Percentiles rank a stretch among this genome's conserved stretches.
Evolutionary conservation across 2,888 invertebrate genomes (phyloP).

Genomic region (Heliconius erato): DNA sequence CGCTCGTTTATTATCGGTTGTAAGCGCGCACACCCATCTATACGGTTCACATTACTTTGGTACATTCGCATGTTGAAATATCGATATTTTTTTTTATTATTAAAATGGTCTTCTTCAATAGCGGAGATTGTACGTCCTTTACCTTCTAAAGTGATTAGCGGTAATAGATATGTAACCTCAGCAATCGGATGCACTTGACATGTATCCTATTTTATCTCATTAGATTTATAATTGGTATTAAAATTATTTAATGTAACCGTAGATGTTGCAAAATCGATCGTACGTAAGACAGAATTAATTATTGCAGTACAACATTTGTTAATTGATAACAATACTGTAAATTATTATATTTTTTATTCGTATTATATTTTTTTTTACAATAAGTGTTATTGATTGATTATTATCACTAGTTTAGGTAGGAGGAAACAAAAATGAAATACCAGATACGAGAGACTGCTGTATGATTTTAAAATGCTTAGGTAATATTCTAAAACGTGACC

Average conservation of each 20-base stretch:
- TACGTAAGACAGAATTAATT: background rate
- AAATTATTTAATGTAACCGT: background rate
- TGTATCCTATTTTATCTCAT: constrained; percentile 4
- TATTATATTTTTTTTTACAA: background rate
- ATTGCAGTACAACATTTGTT: background rate
- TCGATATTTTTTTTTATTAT: constrained; percentile 44
- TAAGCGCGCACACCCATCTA: constrained; percentile 49
- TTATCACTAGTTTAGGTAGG: background rate
- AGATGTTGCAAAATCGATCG: background rate
- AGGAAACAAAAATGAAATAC: too few species aligned
- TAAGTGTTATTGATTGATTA: background rate
- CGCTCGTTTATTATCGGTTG: constrained; percentile 64
- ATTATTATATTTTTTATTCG: background rate
- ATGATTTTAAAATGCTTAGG: background rate
- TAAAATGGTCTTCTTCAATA: constrained; percentile 42
- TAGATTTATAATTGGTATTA: background rate
- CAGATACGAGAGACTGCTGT: too few species aligned
- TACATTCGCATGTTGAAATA: constrained; percentile 52
- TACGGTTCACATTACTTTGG: constrained; percentile 61
- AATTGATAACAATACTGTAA: background rate
- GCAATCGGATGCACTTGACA: constrained; percentile 27
- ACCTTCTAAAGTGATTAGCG: constrained; percentile 48
- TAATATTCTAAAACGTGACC: background rate
- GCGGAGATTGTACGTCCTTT: constrained; percentile 52
- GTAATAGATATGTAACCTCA: constrained; percentile 35